Evolutionary conservation across 2,113 vertebrate genomes (phyloP), one percentile per base, ranked within the genome.

Genomic region (Caloenas nicobarica): DNA sequence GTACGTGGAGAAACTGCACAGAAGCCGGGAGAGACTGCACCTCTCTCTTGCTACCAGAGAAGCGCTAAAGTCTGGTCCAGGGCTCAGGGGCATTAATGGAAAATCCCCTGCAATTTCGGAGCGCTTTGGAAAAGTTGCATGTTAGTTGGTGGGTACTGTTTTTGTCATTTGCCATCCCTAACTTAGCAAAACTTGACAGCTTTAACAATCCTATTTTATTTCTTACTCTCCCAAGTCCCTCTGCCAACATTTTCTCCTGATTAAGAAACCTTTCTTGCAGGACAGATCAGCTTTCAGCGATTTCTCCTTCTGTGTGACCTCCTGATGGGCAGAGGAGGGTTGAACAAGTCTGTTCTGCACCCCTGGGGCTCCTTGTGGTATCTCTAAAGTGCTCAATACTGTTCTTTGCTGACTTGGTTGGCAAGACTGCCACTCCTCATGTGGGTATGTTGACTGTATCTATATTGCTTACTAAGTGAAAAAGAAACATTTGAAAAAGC

Each of bases 401-500:
- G 34, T 26, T 50, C 68, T 78, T 62, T 38, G 10, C 11, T 50
- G 46, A 58, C 46, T 54, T 21, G 16, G 60, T 44, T 84, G 61
- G 48, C 33, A 48, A 60, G 42, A 50, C 33, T 53, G 61, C 66
- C 71, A 29, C 53, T 80, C 68, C 70, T 61, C 42, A 4, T 2
- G 15, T 28, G 44, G 26, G 53, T 69, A 71, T 69, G 54, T 48
- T 89, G n/a, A 29, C 40, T 72, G 0, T 38, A 72, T 44, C 65
- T 58, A 1, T 26, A 79, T 13, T 24, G 38, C 19, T 84, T 72
- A 40, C 24, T 61, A 65, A 82, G 23, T 23, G 34, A 81, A 91
- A 94, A 89, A 44, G 38, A 82, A 91, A 87, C n/a, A 54, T 40
- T 82, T 83, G 50, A 70, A 87, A 87, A 87, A 85, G 26, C 18